Evolutionary conservation across 2,113 vertebrate species (phyloP), one percentile per base, ranked within the genome.

Genomic region (Indicator indicator): DNA sequence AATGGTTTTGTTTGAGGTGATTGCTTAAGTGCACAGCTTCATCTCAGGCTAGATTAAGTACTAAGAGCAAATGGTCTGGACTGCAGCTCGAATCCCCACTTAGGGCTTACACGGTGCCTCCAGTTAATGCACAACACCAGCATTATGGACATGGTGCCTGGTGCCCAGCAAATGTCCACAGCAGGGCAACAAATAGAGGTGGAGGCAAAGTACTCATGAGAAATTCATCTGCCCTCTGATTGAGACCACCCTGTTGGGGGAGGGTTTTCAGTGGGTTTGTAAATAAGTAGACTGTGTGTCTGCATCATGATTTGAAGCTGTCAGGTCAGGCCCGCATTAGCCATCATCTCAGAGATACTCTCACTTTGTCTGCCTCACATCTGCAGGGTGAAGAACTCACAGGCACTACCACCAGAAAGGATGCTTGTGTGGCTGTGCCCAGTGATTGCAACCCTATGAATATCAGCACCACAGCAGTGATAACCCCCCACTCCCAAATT

Each of bases 11-110:
- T 89, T 90, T 91, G 83, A 93, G 60, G 65, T 78, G 89, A 88
- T 94, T 96, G 83, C 81, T 95, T 90, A 95, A 96, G 76, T 90
- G 89, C 85, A 82, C 12, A 67, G 71, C 12, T 92, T 73, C 46
- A 1, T 80, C 78, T 86, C 78, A 72, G 81, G 90, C 83, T 73
- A 88, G 91, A 91, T 83, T 81, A 90, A 75, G 62, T 63, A 26
- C 78, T 48, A 54, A 90, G 65, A 85, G 87, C 78, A 94, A 88
- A 69, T 58, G 54, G 30, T 44, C 64, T 69, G 67, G 60, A 27
- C 84, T 71, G 74, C 75, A 67, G 21, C 63, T 87, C 1, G 1
- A 48, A 38, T 8, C n/a, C 12, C 26, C 38, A 9, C 33, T 90
- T 74, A 55, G n/a, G 40, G 64, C 44, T 80, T 17, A 1, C 4